Evolutionary conservation across 2,797 vertebrate genomes (phyloP).

Genomic region (Chelmon rostratus): DNA sequence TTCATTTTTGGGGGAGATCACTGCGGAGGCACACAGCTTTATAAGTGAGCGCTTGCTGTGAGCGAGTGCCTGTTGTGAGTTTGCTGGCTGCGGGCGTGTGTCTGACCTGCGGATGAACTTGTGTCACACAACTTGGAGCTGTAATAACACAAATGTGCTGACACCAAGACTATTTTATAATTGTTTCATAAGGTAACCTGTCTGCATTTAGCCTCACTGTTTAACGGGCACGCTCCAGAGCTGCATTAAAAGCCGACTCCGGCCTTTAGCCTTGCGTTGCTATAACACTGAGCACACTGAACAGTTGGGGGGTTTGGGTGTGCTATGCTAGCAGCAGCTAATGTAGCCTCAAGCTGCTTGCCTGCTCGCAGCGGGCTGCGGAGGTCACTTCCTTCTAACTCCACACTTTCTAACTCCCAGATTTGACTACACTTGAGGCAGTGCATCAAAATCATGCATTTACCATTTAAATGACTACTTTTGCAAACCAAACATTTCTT

Average conservation of each 20-base stretch:
- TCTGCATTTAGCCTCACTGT: slow-evolving; percentile 27
- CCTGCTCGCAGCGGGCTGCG: too few relatives aligned
- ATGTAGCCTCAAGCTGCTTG: background rate
- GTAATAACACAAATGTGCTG: slow-evolving; percentile 3
- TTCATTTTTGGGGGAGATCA: slow-evolving; percentile 34
- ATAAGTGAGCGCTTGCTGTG: slow-evolving; percentile 55
- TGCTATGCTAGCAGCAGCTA: background rate
- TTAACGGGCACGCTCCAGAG: too few relatives aligned
- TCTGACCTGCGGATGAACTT: slow-evolving; percentile 70
- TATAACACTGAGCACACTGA: too few relatives aligned
- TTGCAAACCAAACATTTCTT: background rate
- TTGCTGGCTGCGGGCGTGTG: slow-evolving; percentile 52
- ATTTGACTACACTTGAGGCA: background rate
- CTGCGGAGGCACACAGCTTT: slow-evolving; percentile 40
- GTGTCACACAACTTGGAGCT: slow-evolving; percentile 12
- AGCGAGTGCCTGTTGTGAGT: slow-evolving; percentile 34
- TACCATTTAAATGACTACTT: background rate
- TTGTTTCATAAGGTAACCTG: slow-evolving; percentile 26
- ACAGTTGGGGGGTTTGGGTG: too few relatives aligned
- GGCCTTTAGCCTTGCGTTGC: too few relatives aligned
- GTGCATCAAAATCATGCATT: background rate
- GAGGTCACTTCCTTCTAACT: background rate
- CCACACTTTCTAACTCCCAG: too few relatives aligned
- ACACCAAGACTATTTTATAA: slow-evolving; percentile 1
- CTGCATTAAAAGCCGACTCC: too few relatives aligned